A percentile compares a stretch with the other conserved stretches of the same genome.
Evolutionary conservation across 2,113 vertebrate genomes (phyloP).

Genomic region (Penelope pileata): DNA sequence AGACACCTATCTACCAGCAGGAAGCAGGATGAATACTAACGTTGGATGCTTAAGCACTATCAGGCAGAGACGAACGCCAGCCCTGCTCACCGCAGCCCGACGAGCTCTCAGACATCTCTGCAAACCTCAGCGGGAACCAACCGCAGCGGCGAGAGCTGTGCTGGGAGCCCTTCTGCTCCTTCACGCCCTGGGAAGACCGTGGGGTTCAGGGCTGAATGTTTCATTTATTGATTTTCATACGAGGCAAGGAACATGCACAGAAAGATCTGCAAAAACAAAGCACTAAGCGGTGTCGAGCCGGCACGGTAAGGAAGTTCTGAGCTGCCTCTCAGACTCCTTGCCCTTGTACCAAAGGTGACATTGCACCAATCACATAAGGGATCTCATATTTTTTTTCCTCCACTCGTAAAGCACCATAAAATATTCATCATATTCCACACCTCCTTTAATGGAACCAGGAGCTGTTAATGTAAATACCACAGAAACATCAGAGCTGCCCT

Average conservation of each 20-base stretch:
- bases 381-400: background rate
- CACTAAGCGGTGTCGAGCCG: background rate
- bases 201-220: background rate
- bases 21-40: background rate
- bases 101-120: background rate
- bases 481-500: background rate
- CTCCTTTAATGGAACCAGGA: background rate
- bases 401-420: background rate
- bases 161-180: background rate
- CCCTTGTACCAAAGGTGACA: background rate
- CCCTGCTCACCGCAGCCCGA: rapidly evolving
- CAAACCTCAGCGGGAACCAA: background rate
- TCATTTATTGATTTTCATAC: background rate
- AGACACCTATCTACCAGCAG: background rate
- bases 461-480: background rate
- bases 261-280: background rate
- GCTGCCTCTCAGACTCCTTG: background rate
- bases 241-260: background rate
- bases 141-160: background rate
- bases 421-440: background rate
- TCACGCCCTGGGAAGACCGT: rapidly evolving
- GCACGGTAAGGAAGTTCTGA: background rate
- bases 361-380: background rate
- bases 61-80: background rate
- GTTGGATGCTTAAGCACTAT: background rate